These are phyloP conservation scores for Spialia ferax DNA, from an alignment of 2,888 invertebrate genomes.

Conservation along the genomic window DNA sequence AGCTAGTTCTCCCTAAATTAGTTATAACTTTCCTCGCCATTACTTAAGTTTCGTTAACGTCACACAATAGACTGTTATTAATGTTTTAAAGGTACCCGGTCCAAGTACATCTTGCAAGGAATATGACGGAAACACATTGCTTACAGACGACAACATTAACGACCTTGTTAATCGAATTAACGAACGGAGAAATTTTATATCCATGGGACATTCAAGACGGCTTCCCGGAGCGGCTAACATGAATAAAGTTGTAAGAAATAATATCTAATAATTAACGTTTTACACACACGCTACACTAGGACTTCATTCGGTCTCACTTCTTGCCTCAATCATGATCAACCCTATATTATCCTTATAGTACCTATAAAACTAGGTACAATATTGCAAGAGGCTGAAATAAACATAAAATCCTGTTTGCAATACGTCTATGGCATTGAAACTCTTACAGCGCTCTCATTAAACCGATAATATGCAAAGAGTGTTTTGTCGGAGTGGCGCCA, in stretches of 20 bases:
- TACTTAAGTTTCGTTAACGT: too few species aligned
- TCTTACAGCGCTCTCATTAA: neutral
- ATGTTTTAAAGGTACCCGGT: slow-evolving; percentile 57
- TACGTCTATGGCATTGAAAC: neutral
- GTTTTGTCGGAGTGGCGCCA: neutral
- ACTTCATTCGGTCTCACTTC: too few species aligned
- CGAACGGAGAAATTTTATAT: slow-evolving; percentile 69
- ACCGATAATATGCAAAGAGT: neutral
- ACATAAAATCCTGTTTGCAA: neutral
- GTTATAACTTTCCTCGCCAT: too few species aligned
- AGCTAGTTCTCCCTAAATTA: too few species aligned
- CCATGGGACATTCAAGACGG: slow-evolving; percentile 61
- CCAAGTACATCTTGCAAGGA: slow-evolving; percentile 61
- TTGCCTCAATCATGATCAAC: neutral
- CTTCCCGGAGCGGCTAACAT: slow-evolving; percentile 76
- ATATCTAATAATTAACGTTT: too few species aligned
- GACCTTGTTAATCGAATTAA: slow-evolving; percentile 69
- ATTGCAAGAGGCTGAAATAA: too few species aligned
- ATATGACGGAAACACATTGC: slow-evolving; percentile 59
- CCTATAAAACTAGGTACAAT: too few species aligned
- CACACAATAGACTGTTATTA: neutral
- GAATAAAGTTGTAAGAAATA: slow-evolving; percentile 69
- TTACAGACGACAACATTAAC: slow-evolving; percentile 59
- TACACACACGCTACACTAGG: too few species aligned
- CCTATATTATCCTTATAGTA: too few species aligned